These are phyloP conservation scores for Galago senegalensis DNA, from an alignment of 2,797 vertebrate species.

Conservation along the genomic window DNA sequence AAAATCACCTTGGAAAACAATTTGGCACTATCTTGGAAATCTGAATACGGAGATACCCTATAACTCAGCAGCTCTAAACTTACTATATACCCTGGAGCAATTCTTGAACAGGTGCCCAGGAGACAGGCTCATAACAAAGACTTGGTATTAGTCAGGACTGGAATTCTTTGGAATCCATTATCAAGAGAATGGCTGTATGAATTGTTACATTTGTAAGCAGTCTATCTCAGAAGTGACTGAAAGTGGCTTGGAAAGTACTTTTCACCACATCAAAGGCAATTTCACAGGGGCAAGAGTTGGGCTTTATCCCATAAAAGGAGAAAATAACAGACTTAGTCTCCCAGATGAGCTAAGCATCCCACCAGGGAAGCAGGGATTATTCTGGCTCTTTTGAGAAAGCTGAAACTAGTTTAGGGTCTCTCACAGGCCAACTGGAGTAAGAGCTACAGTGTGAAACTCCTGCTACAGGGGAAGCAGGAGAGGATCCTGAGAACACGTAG, in stretches of 20 bases:
- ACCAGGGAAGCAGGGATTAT: slow-evolving; percentile 12
- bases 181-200: not conserved
- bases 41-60: not conserved
- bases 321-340: slow-evolving; percentile 27
- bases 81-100: not conserved
- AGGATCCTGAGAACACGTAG: not conserved
- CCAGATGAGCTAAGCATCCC: slow-evolving; percentile 29
- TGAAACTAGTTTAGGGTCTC: not conserved
- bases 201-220: not conserved
- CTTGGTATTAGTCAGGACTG: not conserved
- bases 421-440: not conserved
- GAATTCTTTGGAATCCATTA: not conserved
- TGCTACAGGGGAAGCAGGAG: not conserved
- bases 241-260: slow-evolving; percentile 57
- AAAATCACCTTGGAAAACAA: slow-evolving; percentile 12
- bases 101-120: not conserved
- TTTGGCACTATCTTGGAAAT: not conserved
- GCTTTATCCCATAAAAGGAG: slow-evolving; percentile 46
- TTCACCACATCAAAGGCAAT: slow-evolving; percentile 30
- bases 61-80: not conserved
- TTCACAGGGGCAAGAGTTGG: slow-evolving; percentile 17
- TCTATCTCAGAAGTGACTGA: not conserved
- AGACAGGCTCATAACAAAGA: not conserved
- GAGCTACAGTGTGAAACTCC: not conserved
- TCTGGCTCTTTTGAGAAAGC: slow-evolving; percentile 38